Percentiles rank a stretch among this genome's conserved stretches.
Evolutionary conservation across 53 echinoderm and acorn worm species (phyloP).

Genomic region (Luidia sarsii): DNA sequence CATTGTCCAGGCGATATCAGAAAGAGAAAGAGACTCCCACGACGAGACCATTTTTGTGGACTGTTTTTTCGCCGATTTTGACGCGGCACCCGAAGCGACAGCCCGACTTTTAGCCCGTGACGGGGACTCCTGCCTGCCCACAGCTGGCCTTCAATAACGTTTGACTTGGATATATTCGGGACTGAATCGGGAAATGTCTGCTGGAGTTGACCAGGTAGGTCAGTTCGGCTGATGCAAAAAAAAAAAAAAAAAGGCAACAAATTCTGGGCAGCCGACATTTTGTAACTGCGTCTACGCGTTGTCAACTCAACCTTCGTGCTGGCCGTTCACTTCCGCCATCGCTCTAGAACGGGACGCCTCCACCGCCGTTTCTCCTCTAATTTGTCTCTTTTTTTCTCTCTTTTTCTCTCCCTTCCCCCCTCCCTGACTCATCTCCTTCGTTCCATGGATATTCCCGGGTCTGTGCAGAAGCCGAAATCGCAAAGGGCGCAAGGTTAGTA

Average conservation of each 20-base stretch:
- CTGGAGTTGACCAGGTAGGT: slow-evolving; percentile 99
- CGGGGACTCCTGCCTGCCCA: slow-evolving; percentile 49
- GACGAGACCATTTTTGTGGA: slow-evolving; percentile 37
- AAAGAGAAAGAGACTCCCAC: too few species aligned
- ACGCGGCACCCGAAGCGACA: slow-evolving; percentile 6
- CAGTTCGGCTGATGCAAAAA: too few species aligned
- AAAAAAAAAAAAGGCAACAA: too few species aligned
- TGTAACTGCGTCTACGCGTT: slow-evolving; percentile 4
- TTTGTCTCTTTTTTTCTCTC: slow-evolving; percentile 2
- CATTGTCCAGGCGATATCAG: slow-evolving; percentile 13
- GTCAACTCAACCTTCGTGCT: slow-evolving; percentile 46
- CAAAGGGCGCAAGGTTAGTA: slow-evolving; percentile 92
- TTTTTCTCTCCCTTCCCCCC: neutral
- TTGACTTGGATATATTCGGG: slow-evolving; percentile 61
- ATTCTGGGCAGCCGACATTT: neutral
- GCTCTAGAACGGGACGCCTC: neutral
- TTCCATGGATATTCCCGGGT: slow-evolving; percentile 32
- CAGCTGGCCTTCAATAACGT: slow-evolving; percentile 45
- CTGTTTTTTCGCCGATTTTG: slow-evolving; percentile 38
- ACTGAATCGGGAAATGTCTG: slow-evolving; percentile 92
- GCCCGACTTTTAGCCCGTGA: slow-evolving; percentile 34
- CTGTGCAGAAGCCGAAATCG: slow-evolving; percentile 79
- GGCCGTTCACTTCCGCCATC: slow-evolving; percentile 42
- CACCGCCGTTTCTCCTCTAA: neutral
- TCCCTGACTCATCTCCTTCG: neutral